Percentiles rank a stretch among this genome's conserved stretches.
These are phyloP conservation scores for Sussaba pulchella DNA, from an alignment of 2,888 invertebrate species.

Conservation along the genomic window DNA sequence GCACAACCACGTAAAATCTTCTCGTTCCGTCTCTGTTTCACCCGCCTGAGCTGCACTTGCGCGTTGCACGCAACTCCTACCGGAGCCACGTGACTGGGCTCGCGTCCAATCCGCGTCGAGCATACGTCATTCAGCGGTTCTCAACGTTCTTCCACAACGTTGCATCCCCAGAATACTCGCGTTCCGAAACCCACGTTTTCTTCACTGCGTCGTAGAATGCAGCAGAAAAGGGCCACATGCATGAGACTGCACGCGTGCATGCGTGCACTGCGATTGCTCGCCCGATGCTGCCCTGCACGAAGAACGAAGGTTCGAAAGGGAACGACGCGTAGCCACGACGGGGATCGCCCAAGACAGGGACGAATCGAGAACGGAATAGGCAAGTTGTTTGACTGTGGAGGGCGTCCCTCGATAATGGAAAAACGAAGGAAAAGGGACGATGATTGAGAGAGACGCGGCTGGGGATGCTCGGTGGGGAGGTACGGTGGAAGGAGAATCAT, in stretches of 20 bases:
- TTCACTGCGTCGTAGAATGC: constrained; percentile 53
- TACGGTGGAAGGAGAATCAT: constrained; percentile 33
- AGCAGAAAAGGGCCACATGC: constrained; percentile 16
- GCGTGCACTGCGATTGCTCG: not conserved
- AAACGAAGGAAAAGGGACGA: not conserved
- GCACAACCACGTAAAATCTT: not conserved
- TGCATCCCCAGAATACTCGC: too few species aligned
- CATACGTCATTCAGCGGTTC: constrained; percentile 80
- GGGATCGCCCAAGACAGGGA: constrained; percentile 14
- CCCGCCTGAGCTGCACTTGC: constrained; percentile 51
- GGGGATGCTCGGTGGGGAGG: constrained; percentile 30
- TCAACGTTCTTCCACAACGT: constrained; percentile 70
- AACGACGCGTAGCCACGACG: constrained; percentile 35
- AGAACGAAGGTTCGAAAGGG: constrained; percentile 30
- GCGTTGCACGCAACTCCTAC: constrained; percentile 64
- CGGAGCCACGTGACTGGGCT: constrained; percentile 78
- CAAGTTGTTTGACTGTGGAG: not conserved
- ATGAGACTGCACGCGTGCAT: not conserved
- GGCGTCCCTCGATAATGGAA: not conserved
- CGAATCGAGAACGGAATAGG: not conserved
- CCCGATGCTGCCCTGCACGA: not conserved
- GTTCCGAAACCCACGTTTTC: constrained; percentile 22
- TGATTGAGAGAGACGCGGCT: too few species aligned
- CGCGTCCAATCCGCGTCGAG: constrained; percentile 77
- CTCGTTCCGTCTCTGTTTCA: constrained; percentile 26